Evolutionary conservation across 2,797 vertebrate species (phyloP), one percentile per base, ranked within the genome.

Genomic region (Alosa sapidissima): DNA sequence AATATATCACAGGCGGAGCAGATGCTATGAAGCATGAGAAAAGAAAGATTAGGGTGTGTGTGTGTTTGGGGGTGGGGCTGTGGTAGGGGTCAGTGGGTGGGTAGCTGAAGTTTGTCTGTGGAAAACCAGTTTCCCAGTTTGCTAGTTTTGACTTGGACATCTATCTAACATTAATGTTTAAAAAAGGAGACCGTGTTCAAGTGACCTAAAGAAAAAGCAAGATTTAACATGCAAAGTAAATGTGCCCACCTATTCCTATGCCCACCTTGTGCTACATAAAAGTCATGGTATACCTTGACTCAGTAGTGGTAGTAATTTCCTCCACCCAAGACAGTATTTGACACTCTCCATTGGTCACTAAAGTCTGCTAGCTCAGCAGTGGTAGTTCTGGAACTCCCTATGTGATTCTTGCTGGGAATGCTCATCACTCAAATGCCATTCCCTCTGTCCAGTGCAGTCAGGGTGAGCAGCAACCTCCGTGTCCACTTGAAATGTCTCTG

Each of bases 401-500:
- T 65, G 24, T 65, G 60, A 28, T 65, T 33, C 60, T n/a, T n/a
- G 7, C 36, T 47, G 16, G 36, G 72, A 78, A 21, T 47, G 16
- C 19, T 78, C 36, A 78, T 78, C 72, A 78, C 14, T 78, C 16
- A n/a, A 78, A 72, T 13, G 14, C 14, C 41, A 47, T 78, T 47
- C 72, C 72, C 16, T 7, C 1, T 7, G 75, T 81, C 47, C 62
- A 13, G 49, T 28, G 24, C 16, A 16, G 36, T n/a, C 36, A 24
- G 51, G 24, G 60, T 84, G 75, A 81, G 83, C 52, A 62, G 28
- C 36, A 1, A 82, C 9, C 62, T 81, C 68, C 51, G 81, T 82
- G 82, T 19, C 55, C 33, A 24, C 85, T 84, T 85, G 55, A 84
- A n/a, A 81, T 65, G 14, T 19, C 0, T 11, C 58, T 87, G 83